Conservation (phyloP, 1,140 invertebrate species). For the Patella vulgata region DNA sequence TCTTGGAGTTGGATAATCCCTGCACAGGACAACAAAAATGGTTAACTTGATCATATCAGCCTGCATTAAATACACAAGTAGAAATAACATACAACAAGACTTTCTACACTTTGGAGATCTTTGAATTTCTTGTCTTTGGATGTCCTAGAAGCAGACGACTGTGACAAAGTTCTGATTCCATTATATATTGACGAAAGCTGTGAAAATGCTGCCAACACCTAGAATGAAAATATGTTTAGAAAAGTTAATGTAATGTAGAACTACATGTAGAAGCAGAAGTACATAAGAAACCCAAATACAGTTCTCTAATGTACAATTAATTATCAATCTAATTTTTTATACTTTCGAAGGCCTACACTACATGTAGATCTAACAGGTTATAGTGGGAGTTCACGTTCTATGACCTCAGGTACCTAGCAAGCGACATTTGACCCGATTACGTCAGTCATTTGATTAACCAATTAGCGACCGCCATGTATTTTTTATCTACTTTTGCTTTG, state of each 20-base stretch:
- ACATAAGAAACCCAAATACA: neutral
- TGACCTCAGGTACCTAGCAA: too few species aligned
- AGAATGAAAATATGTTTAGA: neutral
- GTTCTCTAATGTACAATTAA: neutral
- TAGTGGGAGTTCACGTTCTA: too few species aligned
- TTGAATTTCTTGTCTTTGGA: neutral
- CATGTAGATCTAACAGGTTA: too few species aligned
- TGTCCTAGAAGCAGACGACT: neutral
- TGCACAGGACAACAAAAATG: neutral
- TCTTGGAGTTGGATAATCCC: neutral
- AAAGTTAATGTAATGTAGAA: neutral
- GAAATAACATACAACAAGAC: slow-evolving; percentile 11
- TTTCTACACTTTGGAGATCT: neutral
- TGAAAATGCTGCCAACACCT: slow-evolving; percentile 35
- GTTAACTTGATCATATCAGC: neutral
- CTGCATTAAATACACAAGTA: neutral
- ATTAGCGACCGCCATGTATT: too few species aligned
- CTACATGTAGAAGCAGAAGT: neutral
- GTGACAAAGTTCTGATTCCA: slow-evolving; percentile 6
- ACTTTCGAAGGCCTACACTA: neutral
- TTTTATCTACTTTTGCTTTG: too few species aligned
- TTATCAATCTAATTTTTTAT: neutral
- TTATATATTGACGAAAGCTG: slow-evolving; percentile 24
- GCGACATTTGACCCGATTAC: too few species aligned
- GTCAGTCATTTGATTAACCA: too few species aligned